Evolutionary conservation across 2,113 vertebrate genomes (phyloP).

Genomic region (Chascanopsetta lugubris): DNA sequence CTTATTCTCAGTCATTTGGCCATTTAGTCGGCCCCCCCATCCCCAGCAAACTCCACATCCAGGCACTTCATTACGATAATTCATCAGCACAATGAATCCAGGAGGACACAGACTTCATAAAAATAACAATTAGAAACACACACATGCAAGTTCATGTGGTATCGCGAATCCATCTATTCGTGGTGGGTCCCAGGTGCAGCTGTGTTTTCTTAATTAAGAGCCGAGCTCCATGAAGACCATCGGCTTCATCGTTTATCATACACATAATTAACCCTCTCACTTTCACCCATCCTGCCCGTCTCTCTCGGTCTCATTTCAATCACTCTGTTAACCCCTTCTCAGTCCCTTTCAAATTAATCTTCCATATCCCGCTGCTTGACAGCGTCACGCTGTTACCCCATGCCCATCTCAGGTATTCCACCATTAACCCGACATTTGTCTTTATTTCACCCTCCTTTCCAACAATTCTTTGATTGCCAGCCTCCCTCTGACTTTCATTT

Average conservation of each 20-base stretch:
- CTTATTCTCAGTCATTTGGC: slow-evolving; percentile 5
- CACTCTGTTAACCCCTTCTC: slow-evolving; percentile 51
- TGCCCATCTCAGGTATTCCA: slow-evolving; percentile 21
- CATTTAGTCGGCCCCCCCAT: slow-evolving; percentile 27
- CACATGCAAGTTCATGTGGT: slow-evolving; percentile 28
- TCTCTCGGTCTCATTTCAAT: slow-evolving; percentile 55
- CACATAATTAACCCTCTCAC: slow-evolving; percentile 65
- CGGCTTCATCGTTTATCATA: slow-evolving; percentile 64
- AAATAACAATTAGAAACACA: slow-evolving; percentile 55
- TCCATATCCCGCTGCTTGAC: slow-evolving; percentile 25
- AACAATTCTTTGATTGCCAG: slow-evolving; percentile 54
- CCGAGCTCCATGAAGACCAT: slow-evolving; percentile 52
- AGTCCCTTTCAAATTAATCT: slow-evolving; percentile 49
- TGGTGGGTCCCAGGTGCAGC: slow-evolving; percentile 70
- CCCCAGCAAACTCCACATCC: slow-evolving; percentile 26
- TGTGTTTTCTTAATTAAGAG: slow-evolving; percentile 74
- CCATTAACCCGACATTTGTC: slow-evolving; percentile 71
- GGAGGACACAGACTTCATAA: slow-evolving; percentile 60
- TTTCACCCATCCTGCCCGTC: slow-evolving; percentile 46
- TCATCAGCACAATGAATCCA: slow-evolving; percentile 60
- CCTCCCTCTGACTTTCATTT: slow-evolving; percentile 57
- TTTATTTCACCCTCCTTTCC: slow-evolving; percentile 62
- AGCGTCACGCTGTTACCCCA: slow-evolving; percentile 46
- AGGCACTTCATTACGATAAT: slow-evolving; percentile 66
- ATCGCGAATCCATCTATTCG: slow-evolving; percentile 43